These are phyloP conservation scores for Sorex araneus DNA, from an alignment of 2,113 vertebrate genomes.

Conservation along the genomic window DNA sequence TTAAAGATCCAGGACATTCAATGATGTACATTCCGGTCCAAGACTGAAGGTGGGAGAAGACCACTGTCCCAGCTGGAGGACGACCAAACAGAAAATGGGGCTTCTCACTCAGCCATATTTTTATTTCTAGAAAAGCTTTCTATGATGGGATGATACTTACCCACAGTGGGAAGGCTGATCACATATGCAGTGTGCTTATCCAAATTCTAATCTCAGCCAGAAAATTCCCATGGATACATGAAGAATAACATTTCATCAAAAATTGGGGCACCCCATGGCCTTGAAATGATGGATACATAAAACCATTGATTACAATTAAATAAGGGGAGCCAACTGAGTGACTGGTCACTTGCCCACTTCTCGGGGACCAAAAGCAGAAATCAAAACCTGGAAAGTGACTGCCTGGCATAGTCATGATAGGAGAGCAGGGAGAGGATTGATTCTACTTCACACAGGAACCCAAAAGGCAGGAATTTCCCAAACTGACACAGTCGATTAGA, in stretches of 20 bases:
- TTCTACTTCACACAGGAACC: not conserved
- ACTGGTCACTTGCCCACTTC: not conserved
- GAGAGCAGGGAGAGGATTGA: not conserved
- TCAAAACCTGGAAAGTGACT: not conserved
- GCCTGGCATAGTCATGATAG: not conserved
- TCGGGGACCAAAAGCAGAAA: not conserved
- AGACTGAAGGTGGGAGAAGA: not conserved
- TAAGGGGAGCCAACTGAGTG: not conserved
- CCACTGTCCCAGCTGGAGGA: not conserved
- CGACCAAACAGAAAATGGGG: not conserved
- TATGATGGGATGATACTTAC: not conserved
- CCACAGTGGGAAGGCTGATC: no score
- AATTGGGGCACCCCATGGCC: not conserved
- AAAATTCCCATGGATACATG: not conserved
- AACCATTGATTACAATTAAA: not conserved
- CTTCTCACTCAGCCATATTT: not conserved
- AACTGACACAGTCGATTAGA: not conserved
- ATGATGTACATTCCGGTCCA: not conserved
- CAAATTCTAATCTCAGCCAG: not conserved
- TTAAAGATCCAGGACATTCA: not conserved
- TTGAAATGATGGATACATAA: no score
- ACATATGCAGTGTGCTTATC: not conserved
- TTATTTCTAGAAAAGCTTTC: not conserved
- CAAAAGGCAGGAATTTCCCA: conserved; percentile 9
- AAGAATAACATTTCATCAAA: not conserved